phyloP scores from a whole-genome alignment of 2,113 vertebrate species.

The Ranitomeya variabilis region DNA sequence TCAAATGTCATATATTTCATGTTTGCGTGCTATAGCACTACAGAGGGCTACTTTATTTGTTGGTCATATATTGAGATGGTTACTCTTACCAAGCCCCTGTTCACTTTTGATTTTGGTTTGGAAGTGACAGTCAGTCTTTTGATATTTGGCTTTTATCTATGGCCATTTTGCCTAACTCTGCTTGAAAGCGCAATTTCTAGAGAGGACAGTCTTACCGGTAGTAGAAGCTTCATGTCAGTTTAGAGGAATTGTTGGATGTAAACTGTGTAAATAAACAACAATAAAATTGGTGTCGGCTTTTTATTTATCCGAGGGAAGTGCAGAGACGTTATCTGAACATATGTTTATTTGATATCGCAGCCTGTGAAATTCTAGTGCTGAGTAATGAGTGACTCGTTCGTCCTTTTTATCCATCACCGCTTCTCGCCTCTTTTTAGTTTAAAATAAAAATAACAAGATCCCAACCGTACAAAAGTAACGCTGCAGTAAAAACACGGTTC shows the following conservation, averaged over 20 bases:
- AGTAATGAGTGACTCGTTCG: slow-evolving; percentile 22
- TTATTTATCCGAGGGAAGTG: background rate
- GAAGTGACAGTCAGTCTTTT: no score
- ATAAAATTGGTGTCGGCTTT: slow-evolving; percentile 18
- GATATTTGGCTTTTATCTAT: background rate
- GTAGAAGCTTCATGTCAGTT: background rate
- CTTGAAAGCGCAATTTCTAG: background rate
- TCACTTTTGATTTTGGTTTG: no score
- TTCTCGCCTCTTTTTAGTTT: background rate
- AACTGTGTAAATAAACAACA: background rate
- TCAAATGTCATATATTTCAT: background rate
- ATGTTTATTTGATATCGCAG: slow-evolving; percentile 37
- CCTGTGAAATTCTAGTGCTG: background rate
- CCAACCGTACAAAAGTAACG: background rate
- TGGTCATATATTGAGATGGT: no score
- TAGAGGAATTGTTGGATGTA: slow-evolving; percentile 7
- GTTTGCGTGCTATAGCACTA: no score
- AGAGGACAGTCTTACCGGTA: background rate
- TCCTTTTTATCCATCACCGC: background rate
- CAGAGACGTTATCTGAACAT: slow-evolving; percentile 6
- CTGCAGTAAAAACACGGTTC: background rate
- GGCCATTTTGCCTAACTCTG: background rate
- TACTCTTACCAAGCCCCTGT: no score
- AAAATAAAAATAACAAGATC: slow-evolving; percentile 37
- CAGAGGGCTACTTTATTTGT: no score